These are phyloP conservation scores for Cheilosia pagana DNA, from an alignment of 2,888 invertebrate species.

Conservation along the genomic window DNA sequence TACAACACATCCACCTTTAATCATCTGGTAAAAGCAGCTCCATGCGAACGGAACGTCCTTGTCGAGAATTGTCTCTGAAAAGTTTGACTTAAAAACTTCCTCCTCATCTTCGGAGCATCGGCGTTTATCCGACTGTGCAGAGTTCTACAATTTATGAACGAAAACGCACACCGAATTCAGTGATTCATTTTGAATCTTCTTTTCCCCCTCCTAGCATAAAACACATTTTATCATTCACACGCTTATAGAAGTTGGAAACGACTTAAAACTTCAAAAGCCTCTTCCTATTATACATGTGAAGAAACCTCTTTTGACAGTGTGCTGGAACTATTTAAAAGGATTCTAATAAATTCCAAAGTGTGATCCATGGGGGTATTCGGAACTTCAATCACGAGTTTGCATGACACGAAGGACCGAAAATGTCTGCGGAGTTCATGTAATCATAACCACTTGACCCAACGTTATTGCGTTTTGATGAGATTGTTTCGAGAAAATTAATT, in stretches of 20 bases:
- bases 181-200: conserved; percentile 24
- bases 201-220: not conserved
- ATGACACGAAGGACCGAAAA: not conserved
- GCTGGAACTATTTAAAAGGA: conserved; percentile 21
- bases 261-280: conserved; percentile 35
- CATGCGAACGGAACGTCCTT: not conserved
- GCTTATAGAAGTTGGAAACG: conserved; percentile 11
- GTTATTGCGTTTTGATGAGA: not conserved
- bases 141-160: conserved; percentile 34
- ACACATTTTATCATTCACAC: conserved; percentile 44
- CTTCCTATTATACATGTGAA: conserved; percentile 2
- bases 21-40: conserved; percentile 37
- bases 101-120: conserved; percentile 21
- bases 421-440: not conserved
- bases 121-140: conserved; percentile 11
- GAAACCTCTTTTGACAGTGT: not conserved
- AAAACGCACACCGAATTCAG: conserved; percentile 5
- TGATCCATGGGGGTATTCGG: conserved; percentile 3
- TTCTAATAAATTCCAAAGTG: conserved; percentile 21
- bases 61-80: conserved; percentile 22
- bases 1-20: conserved; percentile 34
- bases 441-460: not conserved
- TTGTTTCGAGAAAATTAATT: not conserved
- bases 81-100: conserved; percentile 51
- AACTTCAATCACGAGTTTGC: not conserved